Evolutionary conservation across 2,888 invertebrate genomes (phyloP).

Genomic region (Dasysyrphus tricinctus): DNA sequence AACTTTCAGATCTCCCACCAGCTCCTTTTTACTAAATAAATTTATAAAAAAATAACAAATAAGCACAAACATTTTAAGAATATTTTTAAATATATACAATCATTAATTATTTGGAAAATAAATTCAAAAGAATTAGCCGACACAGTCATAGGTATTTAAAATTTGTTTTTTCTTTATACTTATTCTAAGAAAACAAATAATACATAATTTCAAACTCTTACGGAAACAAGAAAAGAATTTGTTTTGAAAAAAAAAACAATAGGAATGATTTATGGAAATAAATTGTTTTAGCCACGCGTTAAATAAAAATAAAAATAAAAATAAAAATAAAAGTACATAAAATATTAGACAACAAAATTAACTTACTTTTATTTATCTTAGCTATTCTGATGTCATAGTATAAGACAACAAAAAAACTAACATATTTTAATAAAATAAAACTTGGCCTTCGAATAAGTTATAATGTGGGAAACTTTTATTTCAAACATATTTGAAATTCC

Average conservation of each 20-base stretch:
- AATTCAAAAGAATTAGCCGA: not conserved
- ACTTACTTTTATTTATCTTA: not conserved
- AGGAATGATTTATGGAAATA: not conserved
- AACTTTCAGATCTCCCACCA: not conserved
- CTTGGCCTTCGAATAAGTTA: not conserved
- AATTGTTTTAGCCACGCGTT: conserved; percentile 51
- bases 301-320: conserved; percentile 3
- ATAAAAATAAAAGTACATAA: not conserved
- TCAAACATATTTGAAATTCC: not conserved
- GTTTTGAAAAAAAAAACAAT: conserved; percentile 33
- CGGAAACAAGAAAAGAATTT: conserved; percentile 4
- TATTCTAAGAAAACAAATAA: no score
- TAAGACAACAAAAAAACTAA: not conserved
- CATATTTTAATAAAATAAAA: not conserved
- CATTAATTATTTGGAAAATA: not conserved
- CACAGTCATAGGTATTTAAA: not conserved
- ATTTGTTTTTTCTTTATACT: no score
- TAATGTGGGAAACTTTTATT: not conserved
- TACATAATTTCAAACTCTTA: not conserved
- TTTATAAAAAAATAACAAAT: not conserved
- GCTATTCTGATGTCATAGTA: not conserved
- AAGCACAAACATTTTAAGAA: not conserved
- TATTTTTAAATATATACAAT: not conserved
- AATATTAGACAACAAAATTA: not conserved
- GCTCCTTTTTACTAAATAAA: not conserved